Evolutionary conservation across 1,140 invertebrate genomes (phyloP).

Genomic region (Brachionus koreanus): DNA sequence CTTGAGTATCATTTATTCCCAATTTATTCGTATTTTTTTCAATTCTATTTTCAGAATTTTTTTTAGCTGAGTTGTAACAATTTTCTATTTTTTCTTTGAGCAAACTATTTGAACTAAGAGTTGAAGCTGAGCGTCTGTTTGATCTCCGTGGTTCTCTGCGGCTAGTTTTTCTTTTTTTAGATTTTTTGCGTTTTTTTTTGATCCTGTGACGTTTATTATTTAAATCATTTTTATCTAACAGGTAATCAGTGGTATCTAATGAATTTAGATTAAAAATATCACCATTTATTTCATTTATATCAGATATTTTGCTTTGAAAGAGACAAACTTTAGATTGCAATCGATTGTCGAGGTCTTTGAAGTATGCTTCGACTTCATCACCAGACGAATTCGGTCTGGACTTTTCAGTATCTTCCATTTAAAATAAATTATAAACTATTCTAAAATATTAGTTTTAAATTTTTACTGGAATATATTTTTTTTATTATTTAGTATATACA

Average conservation of each 20-base stretch:
- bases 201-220: background rate
- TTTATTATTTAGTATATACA: background rate
- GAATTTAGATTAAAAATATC: constrained; percentile 30
- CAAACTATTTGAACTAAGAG: too few relatives aligned
- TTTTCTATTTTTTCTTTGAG: too few relatives aligned
- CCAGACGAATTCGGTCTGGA: background rate
- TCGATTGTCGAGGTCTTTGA: background rate
- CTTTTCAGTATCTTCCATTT: background rate
- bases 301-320: background rate
- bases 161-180: background rate
- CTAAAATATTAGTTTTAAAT: background rate
- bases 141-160: background rate
- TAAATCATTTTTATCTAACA: background rate
- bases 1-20: too few relatives aligned
- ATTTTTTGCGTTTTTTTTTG: background rate
- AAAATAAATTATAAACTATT: background rate
- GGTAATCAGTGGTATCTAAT: background rate
- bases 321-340: background rate
- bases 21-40: too few relatives aligned
- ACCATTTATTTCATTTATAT: background rate
- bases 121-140: background rate
- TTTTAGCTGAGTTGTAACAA: too few relatives aligned
- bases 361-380: background rate
- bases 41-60: too few relatives aligned
- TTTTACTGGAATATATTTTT: background rate